Conservation (phyloP, 1,140 invertebrate species). For the Tetramorium simillimum region DNA sequence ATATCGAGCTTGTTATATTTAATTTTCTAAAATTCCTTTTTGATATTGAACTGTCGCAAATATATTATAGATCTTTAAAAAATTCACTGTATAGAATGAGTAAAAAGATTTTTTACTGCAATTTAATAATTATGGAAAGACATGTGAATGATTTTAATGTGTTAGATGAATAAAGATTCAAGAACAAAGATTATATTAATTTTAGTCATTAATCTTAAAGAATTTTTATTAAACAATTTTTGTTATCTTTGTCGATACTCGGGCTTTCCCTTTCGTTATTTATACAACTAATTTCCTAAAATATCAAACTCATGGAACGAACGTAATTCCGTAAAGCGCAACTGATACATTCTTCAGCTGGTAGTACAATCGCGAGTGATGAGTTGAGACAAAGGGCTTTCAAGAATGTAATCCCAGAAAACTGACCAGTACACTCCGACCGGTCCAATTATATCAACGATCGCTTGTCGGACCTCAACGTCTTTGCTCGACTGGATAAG, state of each 20-base stretch:
- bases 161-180: background rate
- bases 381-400: conserved; percentile 12
- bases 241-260: background rate
- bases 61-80: background rate
- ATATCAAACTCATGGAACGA: background rate
- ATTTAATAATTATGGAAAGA: background rate
- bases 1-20: background rate
- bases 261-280: background rate
- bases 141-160: background rate
- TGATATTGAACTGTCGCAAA: background rate
- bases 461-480: conserved; percentile 22
- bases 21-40: no score
- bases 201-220: background rate
- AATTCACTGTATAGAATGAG: background rate
- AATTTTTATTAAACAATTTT: background rate
- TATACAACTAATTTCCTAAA: background rate
- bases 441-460: conserved; percentile 61
- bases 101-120: background rate
- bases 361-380: conserved; percentile 7
- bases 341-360: conserved; percentile 22
- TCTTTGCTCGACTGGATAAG: conserved; percentile 31
- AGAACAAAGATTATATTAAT: background rate
- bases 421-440: conserved; percentile 9
- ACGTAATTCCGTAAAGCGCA: background rate
- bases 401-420: conserved; percentile 31